Evolutionary conservation across 2,888 invertebrate species (phyloP).

Genomic region (Incurvaria masculella): DNA sequence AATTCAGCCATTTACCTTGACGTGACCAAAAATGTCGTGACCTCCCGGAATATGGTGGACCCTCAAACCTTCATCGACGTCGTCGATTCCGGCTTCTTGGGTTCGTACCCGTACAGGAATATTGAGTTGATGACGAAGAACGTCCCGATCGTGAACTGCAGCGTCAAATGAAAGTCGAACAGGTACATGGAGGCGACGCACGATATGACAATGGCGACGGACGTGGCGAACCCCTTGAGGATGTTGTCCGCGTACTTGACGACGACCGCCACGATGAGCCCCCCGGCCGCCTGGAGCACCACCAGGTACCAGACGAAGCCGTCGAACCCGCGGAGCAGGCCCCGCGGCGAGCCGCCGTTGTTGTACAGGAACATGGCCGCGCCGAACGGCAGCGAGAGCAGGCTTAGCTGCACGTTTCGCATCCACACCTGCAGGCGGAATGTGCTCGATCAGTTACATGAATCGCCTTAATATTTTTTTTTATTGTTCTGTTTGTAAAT

Average conservation of each 20-base stretch:
- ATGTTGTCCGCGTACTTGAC: conserved; percentile 99
- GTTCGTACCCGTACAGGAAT: conserved; percentile 87
- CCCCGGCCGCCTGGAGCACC: conserved; percentile 89
- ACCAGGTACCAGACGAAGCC: conserved; percentile 86
- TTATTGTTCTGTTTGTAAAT: too few species aligned
- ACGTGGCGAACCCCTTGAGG: conserved; percentile 96
- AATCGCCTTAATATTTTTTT: too few species aligned
- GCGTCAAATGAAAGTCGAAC: conserved; percentile 82
- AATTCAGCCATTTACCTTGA: too few species aligned
- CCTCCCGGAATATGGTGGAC: too few species aligned
- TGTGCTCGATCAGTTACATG: too few species aligned
- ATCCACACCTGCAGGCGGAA: conserved; percentile 84
- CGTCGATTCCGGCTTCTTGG: conserved; percentile 36
- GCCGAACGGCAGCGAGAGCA: conserved; percentile 89
- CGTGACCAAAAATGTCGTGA: too few species aligned
- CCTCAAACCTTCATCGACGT: background rate
- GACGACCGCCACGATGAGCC: conserved; percentile 95
- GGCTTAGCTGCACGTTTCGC: conserved; percentile 94
- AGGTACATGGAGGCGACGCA: conserved; percentile 92
- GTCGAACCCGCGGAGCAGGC: conserved; percentile 65
- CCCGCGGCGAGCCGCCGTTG: conserved; percentile 70
- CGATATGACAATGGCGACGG: conserved; percentile 93
- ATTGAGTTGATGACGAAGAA: conserved; percentile 89
- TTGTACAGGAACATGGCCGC: conserved; percentile 72
- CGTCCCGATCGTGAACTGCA: conserved; percentile 86